phyloP scores from a whole-genome alignment of 2,797 vertebrate genomes.

The Urophycis tenuis region DNA sequence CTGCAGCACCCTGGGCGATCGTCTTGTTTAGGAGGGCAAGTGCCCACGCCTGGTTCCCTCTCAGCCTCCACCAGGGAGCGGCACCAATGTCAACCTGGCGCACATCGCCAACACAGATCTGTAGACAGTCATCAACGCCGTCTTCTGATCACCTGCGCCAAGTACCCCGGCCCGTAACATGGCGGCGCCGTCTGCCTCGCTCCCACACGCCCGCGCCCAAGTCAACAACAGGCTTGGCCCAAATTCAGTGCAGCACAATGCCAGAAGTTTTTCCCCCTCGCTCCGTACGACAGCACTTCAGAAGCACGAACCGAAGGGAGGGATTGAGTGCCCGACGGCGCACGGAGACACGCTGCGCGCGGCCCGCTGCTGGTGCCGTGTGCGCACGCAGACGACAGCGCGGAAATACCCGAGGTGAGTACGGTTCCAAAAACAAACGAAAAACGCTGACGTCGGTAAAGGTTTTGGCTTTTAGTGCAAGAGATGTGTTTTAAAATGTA shows the following conservation, averaged over 20 bases:
- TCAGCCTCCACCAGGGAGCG: not conserved
- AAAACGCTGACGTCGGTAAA: not conserved
- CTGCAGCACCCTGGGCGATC: no score
- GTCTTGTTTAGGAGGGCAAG: no score
- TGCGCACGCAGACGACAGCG: not conserved
- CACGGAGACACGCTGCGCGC: no score
- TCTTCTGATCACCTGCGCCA: no score
- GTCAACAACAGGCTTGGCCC: not conserved
- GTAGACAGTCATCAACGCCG: no score
- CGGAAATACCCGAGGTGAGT: not conserved
- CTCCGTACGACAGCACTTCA: not conserved
- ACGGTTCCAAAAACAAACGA: not conserved
- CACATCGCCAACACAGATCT: no score
- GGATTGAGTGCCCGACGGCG: not conserved
- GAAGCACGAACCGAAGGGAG: not conserved
- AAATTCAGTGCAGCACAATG: not conserved
- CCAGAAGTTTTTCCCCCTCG: not conserved
- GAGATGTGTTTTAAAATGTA: not conserved
- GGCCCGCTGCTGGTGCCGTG: not conserved
- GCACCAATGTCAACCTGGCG: no score
- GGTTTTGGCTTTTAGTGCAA: no score
- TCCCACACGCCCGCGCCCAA: not conserved
- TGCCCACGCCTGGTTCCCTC: not conserved
- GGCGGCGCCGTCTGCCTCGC: not conserved
- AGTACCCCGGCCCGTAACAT: no score